These are phyloP conservation scores for Copidosoma floridanum DNA, from an alignment of 1,140 invertebrate species.

Conservation along the genomic window DNA sequence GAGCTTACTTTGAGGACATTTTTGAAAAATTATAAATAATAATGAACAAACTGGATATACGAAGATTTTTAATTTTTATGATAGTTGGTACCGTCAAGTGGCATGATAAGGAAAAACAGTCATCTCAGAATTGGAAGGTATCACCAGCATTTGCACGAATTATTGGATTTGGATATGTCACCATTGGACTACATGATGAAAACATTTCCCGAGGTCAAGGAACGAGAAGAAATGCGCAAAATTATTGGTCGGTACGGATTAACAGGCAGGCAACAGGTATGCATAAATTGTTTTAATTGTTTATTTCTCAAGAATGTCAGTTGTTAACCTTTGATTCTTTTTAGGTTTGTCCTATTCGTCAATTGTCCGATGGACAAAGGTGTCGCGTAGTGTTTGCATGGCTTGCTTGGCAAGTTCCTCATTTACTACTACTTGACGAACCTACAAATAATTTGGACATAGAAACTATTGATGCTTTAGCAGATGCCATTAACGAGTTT, in stretches of 20 bases:
- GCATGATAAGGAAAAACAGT: constrained; percentile 97
- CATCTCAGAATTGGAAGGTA: constrained; percentile 96
- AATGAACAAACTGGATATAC: background rate
- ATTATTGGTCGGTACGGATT: constrained; percentile 98
- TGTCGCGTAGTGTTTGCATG: constrained; percentile 99
- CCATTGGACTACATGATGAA: constrained; percentile 99
- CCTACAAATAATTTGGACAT: constrained; percentile 99
- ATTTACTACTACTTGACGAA: constrained; percentile 93
- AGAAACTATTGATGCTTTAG: constrained; percentile 98
- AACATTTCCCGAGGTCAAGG: constrained; percentile 94
- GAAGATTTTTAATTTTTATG: constrained; percentile 35
- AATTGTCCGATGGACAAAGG: constrained; percentile 96
- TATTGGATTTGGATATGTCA: constrained; percentile 90
- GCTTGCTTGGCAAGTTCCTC: constrained; percentile 92
- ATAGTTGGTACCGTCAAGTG: constrained; percentile 87
- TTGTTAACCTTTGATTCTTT: background rate
- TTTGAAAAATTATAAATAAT: background rate
- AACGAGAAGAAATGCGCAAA: constrained; percentile 98
- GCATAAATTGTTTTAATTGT: background rate
- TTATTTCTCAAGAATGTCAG: no score
- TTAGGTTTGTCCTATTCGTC: constrained; percentile 93
- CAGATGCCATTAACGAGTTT: constrained; percentile 96
- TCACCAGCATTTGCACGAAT: constrained; percentile 97
- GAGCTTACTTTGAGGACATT: constrained; percentile 44
- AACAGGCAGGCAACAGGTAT: constrained; percentile 92